These are phyloP conservation scores for Masticophis lateralis DNA, from an alignment of 2,797 vertebrate species.

Conservation along the genomic window DNA sequence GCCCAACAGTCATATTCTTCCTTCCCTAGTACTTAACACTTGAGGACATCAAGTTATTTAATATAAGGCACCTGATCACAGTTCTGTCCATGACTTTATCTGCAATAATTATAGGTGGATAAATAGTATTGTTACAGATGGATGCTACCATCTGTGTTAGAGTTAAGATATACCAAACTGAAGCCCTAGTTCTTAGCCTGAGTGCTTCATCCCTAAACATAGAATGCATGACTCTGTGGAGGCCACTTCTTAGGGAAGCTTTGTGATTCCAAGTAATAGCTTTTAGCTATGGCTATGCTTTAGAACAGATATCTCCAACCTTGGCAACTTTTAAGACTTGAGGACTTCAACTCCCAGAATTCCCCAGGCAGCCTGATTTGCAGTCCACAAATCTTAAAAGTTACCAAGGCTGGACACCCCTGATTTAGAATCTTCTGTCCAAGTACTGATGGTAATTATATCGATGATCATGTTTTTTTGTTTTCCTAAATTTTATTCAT, in stretches of 20 bases:
- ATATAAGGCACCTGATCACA: background rate
- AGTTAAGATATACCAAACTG: background rate
- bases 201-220: background rate
- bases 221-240: background rate
- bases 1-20: background rate
- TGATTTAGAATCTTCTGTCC: background rate
- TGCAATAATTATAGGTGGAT: background rate
- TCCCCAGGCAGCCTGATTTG: background rate
- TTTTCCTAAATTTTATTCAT: background rate
- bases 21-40: background rate
- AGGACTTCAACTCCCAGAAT: background rate
- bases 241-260: background rate
- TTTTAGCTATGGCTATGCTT: too few relatives aligned
- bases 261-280: too few relatives aligned
- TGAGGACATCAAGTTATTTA: background rate
- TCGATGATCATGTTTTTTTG: background rate
- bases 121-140: background rate
- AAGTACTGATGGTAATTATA: background rate
- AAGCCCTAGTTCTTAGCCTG: background rate
- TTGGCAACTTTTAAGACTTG: background rate
- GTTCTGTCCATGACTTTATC: background rate
- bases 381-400: background rate
- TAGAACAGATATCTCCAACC: background rate
- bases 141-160: background rate
- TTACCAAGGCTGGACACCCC: background rate